Evolutionary conservation across 2,797 vertebrate genomes (phyloP).

Genomic region (Rhincodon typus): DNA sequence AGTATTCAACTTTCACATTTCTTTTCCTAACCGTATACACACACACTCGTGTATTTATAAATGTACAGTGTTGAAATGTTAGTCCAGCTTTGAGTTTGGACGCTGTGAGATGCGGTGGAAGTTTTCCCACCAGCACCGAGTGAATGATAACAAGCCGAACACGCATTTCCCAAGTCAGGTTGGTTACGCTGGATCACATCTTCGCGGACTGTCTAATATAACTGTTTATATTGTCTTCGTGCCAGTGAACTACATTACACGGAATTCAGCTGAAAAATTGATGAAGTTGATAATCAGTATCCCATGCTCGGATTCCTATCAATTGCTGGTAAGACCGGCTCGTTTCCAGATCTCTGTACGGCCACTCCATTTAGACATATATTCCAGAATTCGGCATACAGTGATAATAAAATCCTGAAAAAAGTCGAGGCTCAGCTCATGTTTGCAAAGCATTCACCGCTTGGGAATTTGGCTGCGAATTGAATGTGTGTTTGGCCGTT

Average conservation of each 20-base stretch:
- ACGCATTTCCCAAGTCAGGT: conserved; percentile 12
- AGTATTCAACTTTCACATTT: not conserved
- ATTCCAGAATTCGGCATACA: not conserved
- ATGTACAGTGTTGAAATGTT: not conserved
- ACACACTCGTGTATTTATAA: not conserved
- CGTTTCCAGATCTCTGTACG: not conserved
- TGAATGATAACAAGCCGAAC: conserved; percentile 29
- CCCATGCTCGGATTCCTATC: not conserved
- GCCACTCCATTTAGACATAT: not conserved
- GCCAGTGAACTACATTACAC: conserved; percentile 15
- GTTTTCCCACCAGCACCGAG: conserved; percentile 10
- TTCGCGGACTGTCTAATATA: not conserved
- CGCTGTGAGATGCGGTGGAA: not conserved
- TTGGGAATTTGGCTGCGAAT: not conserved
- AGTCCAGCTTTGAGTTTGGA: not conserved
- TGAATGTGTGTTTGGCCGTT: not conserved
- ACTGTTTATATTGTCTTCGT: conserved; percentile 12
- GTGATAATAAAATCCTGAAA: not conserved
- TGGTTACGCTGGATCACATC: conserved; percentile 17
- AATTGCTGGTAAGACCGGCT: not conserved
- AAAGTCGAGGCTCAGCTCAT: not conserved
- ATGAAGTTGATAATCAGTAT: not conserved
- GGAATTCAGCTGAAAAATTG: conserved; percentile 32
- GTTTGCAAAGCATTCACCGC: not conserved
- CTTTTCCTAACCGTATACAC: no score